Base-by-base conservation (phyloP, 1,140 invertebrate species). In the Formica selysi region DNA sequence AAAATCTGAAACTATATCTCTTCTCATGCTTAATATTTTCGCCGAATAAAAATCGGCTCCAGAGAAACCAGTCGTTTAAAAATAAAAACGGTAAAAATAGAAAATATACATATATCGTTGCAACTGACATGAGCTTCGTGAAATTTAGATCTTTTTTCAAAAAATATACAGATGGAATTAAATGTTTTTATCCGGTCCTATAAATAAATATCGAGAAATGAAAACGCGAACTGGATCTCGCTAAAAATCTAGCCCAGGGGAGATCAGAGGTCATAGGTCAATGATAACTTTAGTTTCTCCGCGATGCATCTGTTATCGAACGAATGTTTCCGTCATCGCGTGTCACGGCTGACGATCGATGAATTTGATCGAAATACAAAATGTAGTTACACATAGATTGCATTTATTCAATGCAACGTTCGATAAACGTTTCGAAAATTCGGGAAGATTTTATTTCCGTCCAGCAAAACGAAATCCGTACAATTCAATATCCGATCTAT, bases 371-470 rank as follows among this genome's bases (percentile, higher is more conserved):
- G 54, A 68, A 68, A 61, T 61, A n/a, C 48, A 32, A 80, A 80
- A 78, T 32, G n/a, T 22, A 22, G 48, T 38, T 44, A 44, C 16
- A 51, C 44, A 29, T 11, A 73, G 59, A 81, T 81, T 68, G 51
- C 61, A 61, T 73, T 73, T 61, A 38, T 80, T 71, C 36, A 51
- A 78, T n/a, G 13, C 36, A 51, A 78, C 13, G 13, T 41, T 26
- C 48, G 48, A 19, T 19, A 29, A n/a, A 19, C n/a, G 19, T 79
- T 79, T 8, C 6, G 22, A 73, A 81, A 61, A 61, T 81, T 70
- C 79, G 29, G 10, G 19, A 61, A 32, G 41, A 44, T 83, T 83
- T 83, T 74, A 83, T 83, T 74, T 83, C 79, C 68, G 51, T 13
- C 67, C 26, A 32, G 11, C 36, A n/a, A 36, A n/a, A 38, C 57